Evolutionary conservation across 1,140 invertebrate genomes (phyloP).

Genomic region (Sesamia nonagrioides): DNA sequence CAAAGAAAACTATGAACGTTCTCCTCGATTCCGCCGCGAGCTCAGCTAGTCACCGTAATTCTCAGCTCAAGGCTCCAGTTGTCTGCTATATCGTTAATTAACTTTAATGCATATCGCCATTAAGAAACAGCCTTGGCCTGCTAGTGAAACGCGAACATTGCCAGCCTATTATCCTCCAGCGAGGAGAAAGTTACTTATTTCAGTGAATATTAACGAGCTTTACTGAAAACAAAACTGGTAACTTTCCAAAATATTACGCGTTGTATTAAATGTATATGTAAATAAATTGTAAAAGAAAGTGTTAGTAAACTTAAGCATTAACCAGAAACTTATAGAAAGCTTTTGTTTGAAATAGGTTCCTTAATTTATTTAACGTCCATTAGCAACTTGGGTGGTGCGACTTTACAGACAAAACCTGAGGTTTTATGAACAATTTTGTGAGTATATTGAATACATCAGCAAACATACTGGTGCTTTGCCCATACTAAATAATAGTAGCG

Average conservation of each 20-base stretch:
- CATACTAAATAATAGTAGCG: background rate
- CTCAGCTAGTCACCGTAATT: background rate
- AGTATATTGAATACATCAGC: too few species aligned
- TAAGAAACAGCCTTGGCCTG: constrained; percentile 16
- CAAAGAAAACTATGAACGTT: background rate
- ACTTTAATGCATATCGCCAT: constrained; percentile 28
- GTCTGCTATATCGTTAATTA: constrained; percentile 15
- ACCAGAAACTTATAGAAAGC: background rate
- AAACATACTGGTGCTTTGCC: background rate
- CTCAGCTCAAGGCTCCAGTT: constrained; percentile 21
- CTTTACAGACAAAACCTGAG: too few species aligned
- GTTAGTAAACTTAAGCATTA: background rate
- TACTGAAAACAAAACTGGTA: constrained; percentile 37
- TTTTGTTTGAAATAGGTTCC: background rate
- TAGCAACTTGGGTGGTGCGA: too few species aligned
- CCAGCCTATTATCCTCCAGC: constrained; percentile 34
- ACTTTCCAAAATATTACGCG: constrained; percentile 36
- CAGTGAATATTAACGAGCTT: constrained; percentile 47
- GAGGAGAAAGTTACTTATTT: constrained; percentile 44
- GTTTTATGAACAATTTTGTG: too few species aligned
- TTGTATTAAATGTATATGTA: background rate
- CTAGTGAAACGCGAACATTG: constrained; percentile 23
- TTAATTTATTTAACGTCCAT: background rate
- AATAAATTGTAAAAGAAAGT: constrained; percentile 1
- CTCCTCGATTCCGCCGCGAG: background rate